phyloP scores from a whole-genome alignment of 2,797 vertebrate genomes.

The Poecilia wingei region DNA sequence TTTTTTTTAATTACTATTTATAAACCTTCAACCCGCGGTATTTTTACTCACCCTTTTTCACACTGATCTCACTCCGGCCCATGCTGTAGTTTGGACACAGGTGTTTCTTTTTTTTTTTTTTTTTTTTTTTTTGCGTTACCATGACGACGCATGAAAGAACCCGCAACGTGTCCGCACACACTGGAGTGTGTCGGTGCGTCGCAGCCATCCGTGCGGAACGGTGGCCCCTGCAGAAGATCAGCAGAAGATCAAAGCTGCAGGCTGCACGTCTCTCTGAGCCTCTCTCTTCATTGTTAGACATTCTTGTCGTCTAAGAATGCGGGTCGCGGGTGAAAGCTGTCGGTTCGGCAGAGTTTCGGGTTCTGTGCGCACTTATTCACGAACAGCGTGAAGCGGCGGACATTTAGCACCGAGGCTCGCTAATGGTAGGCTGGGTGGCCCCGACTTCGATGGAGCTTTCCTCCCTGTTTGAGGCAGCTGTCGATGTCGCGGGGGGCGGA shows the following conservation, averaged over 20 bases:
- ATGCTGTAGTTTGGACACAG: slow-evolving; percentile 33
- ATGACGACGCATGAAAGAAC: slow-evolving; percentile 31
- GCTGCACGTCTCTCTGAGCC: slow-evolving; percentile 33
- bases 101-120: background rate
- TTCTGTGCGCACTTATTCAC: slow-evolving; percentile 66
- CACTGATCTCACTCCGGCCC: background rate
- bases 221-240: slow-evolving; percentile 51
- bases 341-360: slow-evolving; percentile 45
- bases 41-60: background rate
- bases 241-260: slow-evolving; percentile 65
- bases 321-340: slow-evolving; percentile 70
- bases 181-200: slow-evolving; percentile 35
- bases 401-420: slow-evolving; percentile 19
- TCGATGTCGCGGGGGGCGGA: slow-evolving; percentile 51
- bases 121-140: slow-evolving; percentile 8
- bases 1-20: background rate
- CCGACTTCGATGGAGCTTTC: slow-evolving; percentile 48
- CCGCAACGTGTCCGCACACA: slow-evolving; percentile 30
- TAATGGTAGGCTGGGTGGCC: slow-evolving; percentile 67
- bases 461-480: slow-evolving; percentile 71
- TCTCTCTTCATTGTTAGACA: slow-evolving; percentile 46
- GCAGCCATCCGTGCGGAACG: slow-evolving; percentile 55
- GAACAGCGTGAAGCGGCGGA: slow-evolving; percentile 58
- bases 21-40: background rate
- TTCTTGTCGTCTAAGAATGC: slow-evolving; percentile 57